Base-by-base conservation (phyloP, 2,797 vertebrate genomes). In the Garrulus glandarius region DNA sequence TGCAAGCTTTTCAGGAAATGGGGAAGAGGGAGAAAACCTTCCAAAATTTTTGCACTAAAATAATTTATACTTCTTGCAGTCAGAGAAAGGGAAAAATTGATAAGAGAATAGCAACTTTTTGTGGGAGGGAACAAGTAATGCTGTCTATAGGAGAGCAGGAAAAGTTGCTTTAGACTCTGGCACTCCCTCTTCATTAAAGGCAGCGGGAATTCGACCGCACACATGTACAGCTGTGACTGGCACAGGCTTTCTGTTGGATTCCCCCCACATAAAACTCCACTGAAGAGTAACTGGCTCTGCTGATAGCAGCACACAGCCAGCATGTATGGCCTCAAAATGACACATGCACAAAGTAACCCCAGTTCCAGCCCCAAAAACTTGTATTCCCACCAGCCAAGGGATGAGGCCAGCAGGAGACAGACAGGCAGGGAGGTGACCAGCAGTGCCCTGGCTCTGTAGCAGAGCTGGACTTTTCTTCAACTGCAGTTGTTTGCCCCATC, bases 1-100 rank as follows among this genome's bases (percentile, higher is more conserved):
- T 63, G 74, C 47, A 89, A 72, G 92, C 85, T 90, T 90, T 93
- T 96, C 93, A 97, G 91, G 91, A 96, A 95, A 93, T 8, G 29
- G 46, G 36, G 67, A 55, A 92, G 59, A 61, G 29, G 79, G 49
- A 64, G 60, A 67, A 96, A 91, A 69, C 26, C 69, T 93, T 96
- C 95, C 93, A 92, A 93, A 95, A 68, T 18, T 32, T 61, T 60
- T 85, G 79, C 75, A 71, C 46, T 57, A 53, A 68, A 89, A 64
- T 65, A 1, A 64, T 87, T 79, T 82, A 55, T 53, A 11, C n/a
- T 65, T 93, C 55, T 41, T 83, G 34, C 53, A 83, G 36, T 47
- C 64, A 75, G 52, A 61, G 74, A 90, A 79, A 86, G 56, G 49
- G 27, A 18, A 92, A 79, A 92, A 78, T 16, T 4, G 32, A 63